Percentiles rank a stretch among this genome's conserved stretches.
Conservation (phyloP, 2,888 invertebrate genomes). For the Sesia apiformis region DNA sequence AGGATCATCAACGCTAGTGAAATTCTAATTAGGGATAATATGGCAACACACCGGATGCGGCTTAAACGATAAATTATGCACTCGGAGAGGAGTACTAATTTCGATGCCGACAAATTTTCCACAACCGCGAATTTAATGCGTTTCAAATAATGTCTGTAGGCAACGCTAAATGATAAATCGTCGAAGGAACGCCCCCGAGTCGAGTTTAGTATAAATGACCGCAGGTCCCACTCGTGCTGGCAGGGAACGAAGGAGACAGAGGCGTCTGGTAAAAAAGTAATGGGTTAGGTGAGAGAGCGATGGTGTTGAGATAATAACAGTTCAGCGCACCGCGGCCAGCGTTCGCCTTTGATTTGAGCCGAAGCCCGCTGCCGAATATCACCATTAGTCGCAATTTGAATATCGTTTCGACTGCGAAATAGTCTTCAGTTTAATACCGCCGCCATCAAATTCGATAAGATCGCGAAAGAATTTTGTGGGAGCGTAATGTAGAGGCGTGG, state of each 20-base stretch:
- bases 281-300: slow-evolving; percentile 62
- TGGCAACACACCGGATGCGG: slow-evolving; percentile 53
- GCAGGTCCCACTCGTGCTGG: slow-evolving; percentile 38
- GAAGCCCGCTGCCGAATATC: slow-evolving; percentile 55
- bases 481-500: neutral
- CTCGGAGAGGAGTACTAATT: slow-evolving; percentile 66
- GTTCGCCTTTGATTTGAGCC: slow-evolving; percentile 58
- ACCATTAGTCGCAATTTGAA: slow-evolving; percentile 61
- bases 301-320: slow-evolving; percentile 75
- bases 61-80: slow-evolving; percentile 68
- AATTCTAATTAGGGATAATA: slow-evolving; percentile 56
- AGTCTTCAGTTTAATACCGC: slow-evolving; percentile 33
- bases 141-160: slow-evolving; percentile 74
- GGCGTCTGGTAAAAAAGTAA: slow-evolving; percentile 66
- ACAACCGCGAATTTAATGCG: slow-evolving; percentile 71
- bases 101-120: slow-evolving; percentile 72
- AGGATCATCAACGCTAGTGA: slow-evolving; percentile 51
- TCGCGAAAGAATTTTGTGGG: slow-evolving; percentile 1
- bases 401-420: slow-evolving; percentile 40
- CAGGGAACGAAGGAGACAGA: slow-evolving; percentile 49
- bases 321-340: slow-evolving; percentile 41
- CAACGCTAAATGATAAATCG: slow-evolving; percentile 74
- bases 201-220: slow-evolving; percentile 59
- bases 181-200: slow-evolving; percentile 62
- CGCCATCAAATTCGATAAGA: slow-evolving; percentile 1